Evolutionary conservation across 2,888 invertebrate species (phyloP).

Genomic region (Hirtodrosophila alboralis): DNA sequence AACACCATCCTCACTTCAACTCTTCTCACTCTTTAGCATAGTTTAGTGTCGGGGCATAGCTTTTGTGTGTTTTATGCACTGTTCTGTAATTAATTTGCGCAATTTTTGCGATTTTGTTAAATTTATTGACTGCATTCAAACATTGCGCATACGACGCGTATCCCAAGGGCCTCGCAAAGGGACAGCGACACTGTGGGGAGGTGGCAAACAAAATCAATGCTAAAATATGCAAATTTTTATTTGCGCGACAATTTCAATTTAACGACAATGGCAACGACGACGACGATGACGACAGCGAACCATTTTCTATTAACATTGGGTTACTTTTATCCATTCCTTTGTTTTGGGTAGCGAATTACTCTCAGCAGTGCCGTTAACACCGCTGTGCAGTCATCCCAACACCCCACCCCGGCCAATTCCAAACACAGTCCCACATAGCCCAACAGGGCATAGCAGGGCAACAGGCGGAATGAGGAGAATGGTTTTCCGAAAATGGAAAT

Average conservation of each 20-base stretch:
- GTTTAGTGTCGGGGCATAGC: conserved; percentile 40
- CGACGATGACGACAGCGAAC: conserved; percentile 46
- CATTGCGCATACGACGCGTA: conserved; percentile 69
- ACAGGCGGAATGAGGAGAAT: conserved; percentile 32
- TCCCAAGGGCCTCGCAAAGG: conserved; percentile 40
- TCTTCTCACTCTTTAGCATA: conserved; percentile 7
- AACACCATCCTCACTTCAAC: neutral
- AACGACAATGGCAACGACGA: conserved; percentile 52
- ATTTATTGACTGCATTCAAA: conserved; percentile 68
- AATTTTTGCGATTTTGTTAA: conserved; percentile 50
- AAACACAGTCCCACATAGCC: conserved; percentile 27
- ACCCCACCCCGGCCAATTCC: neutral
- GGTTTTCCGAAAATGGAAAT: conserved; percentile 67
- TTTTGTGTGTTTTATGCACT: conserved; percentile 58
- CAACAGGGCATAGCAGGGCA: conserved; percentile 27
- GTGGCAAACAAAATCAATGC: conserved; percentile 74
- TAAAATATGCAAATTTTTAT: conserved; percentile 83
- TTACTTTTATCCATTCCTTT: conserved; percentile 37
- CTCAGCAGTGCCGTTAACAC: conserved; percentile 81
- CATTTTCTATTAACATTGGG: conserved; percentile 73
- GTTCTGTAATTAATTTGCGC: conserved; percentile 59
- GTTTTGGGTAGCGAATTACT: conserved; percentile 68
- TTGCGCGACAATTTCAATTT: conserved; percentile 82
- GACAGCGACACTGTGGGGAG: neutral
- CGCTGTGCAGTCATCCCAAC: conserved; percentile 35